Base-by-base conservation (phyloP, 2,888 invertebrate species). In the Thecocarcelia acutangulata region DNA sequence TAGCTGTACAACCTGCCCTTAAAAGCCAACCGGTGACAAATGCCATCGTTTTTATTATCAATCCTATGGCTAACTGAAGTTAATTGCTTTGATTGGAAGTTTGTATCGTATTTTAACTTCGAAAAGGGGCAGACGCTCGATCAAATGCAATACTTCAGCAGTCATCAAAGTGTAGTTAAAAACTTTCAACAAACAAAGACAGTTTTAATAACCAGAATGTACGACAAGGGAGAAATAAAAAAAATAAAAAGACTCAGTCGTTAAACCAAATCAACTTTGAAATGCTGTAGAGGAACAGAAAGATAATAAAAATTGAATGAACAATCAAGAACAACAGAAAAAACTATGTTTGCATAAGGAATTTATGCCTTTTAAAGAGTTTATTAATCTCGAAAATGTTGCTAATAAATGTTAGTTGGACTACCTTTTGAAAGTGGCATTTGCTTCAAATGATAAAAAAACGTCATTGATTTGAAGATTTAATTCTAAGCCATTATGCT, bases 51-150 rank as follows among this genome's bases (percentile, higher is more conserved):
- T 77, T 77, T 77, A 77, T 73, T 81, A 77, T 69, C 72, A 40
- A 24, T 81, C 54, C 54, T 19, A 50, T 69, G 68, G 73, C 61
- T 73, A 63, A 73, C 56, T 77, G 76, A 73, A 81, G 72, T 77
- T 77, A 81, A 81, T 81, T 63, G 68, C 58, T 56, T 72, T 64
- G 73, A 73, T 81, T 70, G 50, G 40, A 72, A 63, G 33, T 77
- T 63, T 48, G 19, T 64, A 15, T 24, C 50, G 50, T 59, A 58
- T 40, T 48, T 33, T 37, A 21, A 40, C 56, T 21, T 19, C n/a
- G 50, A 40, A 50, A n/a, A 50, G 21, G 50, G 24, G 11, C 15
- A 64, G 11, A 50, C 1, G 33, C n/a, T 17, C 44, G 56, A 46
- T 64, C 73, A 33, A 54, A 54, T 54, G 37, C 54, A 73, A 46